A percentile compares a stretch with the other conserved stretches of the same genome.
These are phyloP conservation scores for Leucoptera coffeella DNA, from an alignment of 2,888 invertebrate species.

Conservation along the genomic window DNA sequence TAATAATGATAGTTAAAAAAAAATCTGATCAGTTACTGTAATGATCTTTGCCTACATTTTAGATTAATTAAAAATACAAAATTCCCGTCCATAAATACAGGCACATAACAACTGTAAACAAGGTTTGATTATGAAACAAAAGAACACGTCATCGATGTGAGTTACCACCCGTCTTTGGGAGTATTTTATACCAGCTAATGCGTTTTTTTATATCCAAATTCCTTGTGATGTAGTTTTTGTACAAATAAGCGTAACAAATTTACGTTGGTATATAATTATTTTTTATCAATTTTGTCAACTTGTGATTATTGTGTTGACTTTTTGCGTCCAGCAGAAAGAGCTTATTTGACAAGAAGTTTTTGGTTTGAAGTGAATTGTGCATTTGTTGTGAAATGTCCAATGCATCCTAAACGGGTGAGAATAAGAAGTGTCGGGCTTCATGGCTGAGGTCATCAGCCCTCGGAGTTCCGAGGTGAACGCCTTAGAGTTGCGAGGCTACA, in stretches of 20 bases:
- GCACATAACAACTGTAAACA: conserved; percentile 17
- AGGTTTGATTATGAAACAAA: conserved; percentile 46
- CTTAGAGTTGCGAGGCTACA: conserved; percentile 77
- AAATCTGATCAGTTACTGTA: no score
- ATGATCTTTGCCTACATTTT: no score
- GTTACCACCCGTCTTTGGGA: conserved; percentile 43
- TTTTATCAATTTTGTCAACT: no score
- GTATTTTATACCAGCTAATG: conserved; percentile 36
- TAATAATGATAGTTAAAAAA: no score
- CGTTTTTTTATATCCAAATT: conserved; percentile 52
- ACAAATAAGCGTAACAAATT: no score
- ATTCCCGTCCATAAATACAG: no score
- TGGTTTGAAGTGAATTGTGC: no score
- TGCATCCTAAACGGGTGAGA: conserved; percentile 51
- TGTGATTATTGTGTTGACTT: no score
- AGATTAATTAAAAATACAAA: no score
- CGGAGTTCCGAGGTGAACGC: conserved; percentile 80
- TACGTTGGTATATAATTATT: no score
- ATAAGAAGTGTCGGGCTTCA: conserved; percentile 52
- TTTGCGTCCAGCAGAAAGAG: no score
- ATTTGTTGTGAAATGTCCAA: conserved; percentile 50
- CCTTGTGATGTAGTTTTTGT: conserved; percentile 52
- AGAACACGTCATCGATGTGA: conserved; percentile 41
- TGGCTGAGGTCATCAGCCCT: conserved; percentile 70
- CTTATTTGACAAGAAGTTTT: conserved; percentile 37